A percentile compares a stretch with the other conserved stretches of the same genome.
Conservation (phyloP, 2,888 invertebrate species). For the Shargacucullia verbasci region DNA sequence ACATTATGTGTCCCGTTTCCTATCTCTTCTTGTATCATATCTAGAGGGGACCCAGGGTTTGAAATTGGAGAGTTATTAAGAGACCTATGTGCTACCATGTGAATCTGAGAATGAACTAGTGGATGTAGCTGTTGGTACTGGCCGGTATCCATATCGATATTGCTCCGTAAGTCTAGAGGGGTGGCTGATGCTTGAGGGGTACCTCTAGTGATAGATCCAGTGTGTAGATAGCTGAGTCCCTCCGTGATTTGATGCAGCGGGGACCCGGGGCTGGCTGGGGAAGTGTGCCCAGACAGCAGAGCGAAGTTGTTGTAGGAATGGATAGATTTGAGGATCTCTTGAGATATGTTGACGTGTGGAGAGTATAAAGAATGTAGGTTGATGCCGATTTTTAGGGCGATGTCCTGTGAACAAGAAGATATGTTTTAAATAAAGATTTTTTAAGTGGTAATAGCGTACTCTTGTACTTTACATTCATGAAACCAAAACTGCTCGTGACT, state of each 20-base stretch:
- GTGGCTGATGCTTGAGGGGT: constrained; percentile 90
- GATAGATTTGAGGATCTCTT: constrained; percentile 71
- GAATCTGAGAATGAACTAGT: constrained; percentile 80
- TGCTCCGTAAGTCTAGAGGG: constrained; percentile 87
- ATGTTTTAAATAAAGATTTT: neutral
- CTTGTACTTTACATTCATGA: too few species aligned
- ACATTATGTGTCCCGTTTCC: constrained; percentile 78
- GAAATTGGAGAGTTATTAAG: constrained; percentile 90
- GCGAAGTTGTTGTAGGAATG: constrained; percentile 74
- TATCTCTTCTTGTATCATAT: constrained; percentile 93
- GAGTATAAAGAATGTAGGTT: constrained; percentile 79
- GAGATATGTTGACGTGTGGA: constrained; percentile 73
- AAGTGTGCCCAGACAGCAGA: constrained; percentile 68
- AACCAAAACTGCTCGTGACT: too few species aligned
- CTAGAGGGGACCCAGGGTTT: constrained; percentile 91
- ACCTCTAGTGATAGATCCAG: constrained; percentile 91
- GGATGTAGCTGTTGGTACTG: constrained; percentile 81
- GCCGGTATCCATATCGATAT: constrained; percentile 86
- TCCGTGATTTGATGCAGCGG: constrained; percentile 91
- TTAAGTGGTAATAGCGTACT: too few species aligned
- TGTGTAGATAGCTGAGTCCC: constrained; percentile 93
- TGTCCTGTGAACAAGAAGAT: constrained; percentile 66
- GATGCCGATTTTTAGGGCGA: constrained; percentile 88
- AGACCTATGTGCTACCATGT: constrained; percentile 86
- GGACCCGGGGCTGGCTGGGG: constrained; percentile 73